phyloP scores from a whole-genome alignment of 2,797 vertebrate genomes.

The Limnodromus scolopaceus region DNA sequence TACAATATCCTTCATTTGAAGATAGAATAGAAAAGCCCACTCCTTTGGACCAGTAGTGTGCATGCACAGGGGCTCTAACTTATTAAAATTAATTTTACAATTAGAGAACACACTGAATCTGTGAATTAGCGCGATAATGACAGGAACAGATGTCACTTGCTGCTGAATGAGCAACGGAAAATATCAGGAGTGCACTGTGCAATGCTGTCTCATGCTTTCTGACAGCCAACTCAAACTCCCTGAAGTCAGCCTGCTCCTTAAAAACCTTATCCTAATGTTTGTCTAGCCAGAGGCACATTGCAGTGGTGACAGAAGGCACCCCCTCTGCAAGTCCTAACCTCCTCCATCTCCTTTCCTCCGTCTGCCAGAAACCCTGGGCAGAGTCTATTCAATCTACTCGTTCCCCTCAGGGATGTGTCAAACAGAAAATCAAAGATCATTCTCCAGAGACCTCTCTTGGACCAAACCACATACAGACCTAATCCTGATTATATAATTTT shows the following conservation, averaged over 20 bases:
- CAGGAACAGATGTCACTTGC: constrained; percentile 35
- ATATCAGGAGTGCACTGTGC: not conserved
- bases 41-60: not conserved
- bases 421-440: not conserved
- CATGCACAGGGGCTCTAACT: not conserved
- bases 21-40: not conserved
- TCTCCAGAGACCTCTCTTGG: not conserved
- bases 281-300: not conserved
- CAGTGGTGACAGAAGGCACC: not conserved
- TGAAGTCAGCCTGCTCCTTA: not conserved
- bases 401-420: not conserved
- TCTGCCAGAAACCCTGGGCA: not conserved
- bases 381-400: not conserved
- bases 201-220: not conserved
- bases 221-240: not conserved
- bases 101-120: not conserved
- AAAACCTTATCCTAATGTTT: not conserved
- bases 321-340: not conserved
- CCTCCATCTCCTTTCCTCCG: not conserved
- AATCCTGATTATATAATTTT: not conserved
- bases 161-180: constrained; percentile 25
- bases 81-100: constrained; percentile 20
- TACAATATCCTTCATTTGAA: not conserved
- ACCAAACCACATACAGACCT: not conserved
- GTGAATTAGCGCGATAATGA: constrained; percentile 7